Conservation (phyloP, 2,113 vertebrate species). For the Neolamprologus sp. region DNA sequence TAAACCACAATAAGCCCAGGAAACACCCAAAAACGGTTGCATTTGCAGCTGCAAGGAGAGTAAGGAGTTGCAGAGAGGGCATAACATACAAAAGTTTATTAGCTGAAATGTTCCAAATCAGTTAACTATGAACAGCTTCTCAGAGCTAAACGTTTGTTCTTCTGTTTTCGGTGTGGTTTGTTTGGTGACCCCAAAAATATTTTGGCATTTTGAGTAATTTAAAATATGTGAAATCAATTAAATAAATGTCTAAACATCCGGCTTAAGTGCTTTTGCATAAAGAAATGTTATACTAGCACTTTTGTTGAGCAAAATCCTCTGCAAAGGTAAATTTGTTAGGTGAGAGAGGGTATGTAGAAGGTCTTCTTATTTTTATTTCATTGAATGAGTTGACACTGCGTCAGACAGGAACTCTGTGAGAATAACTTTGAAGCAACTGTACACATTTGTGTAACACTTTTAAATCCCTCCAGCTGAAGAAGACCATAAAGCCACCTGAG, state of each 20-base stretch:
- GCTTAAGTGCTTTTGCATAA: not conserved
- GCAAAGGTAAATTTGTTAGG: not conserved
- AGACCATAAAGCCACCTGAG: constrained; percentile 92
- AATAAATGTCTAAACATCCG: not conserved
- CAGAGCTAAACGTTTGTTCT: not conserved
- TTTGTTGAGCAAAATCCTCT: not conserved
- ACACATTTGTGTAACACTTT: not conserved
- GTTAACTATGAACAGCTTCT: not conserved
- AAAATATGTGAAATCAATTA: not conserved
- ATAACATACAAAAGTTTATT: not conserved
- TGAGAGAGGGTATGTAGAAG: not conserved
- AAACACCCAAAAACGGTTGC: not conserved
- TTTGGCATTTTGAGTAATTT: not conserved
- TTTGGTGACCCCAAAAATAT: not conserved
- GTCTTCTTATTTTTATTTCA: not conserved
- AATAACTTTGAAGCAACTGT: not conserved
- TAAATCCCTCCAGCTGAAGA: constrained; percentile 81
- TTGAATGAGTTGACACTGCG: not conserved
- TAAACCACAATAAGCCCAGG: not conserved
- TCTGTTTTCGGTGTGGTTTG: not conserved
- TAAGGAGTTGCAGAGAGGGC: not conserved
- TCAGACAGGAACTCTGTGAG: not conserved
- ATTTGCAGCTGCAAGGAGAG: not conserved
- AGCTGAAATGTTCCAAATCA: not conserved
- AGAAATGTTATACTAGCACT: not conserved